Percentiles rank a stretch among this genome's conserved stretches.
Conservation (phyloP, 1,140 invertebrate genomes). For the Neodiprion fabricii region DNA sequence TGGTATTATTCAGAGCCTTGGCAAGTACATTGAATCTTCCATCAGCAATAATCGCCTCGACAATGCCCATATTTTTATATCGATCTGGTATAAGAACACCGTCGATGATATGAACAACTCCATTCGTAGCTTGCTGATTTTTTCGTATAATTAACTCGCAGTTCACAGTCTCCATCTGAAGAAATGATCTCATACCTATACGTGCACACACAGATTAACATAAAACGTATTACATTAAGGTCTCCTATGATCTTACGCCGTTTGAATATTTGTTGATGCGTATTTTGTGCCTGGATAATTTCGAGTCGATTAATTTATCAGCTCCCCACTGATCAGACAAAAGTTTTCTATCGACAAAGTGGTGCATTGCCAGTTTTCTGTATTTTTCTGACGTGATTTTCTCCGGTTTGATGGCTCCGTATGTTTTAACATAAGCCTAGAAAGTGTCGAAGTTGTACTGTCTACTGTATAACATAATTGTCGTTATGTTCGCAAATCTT, state of each 20-base stretch:
- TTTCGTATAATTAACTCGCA: slow-evolving; percentile 61
- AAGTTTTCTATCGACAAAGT: slow-evolving; percentile 52
- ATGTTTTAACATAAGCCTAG: slow-evolving; percentile 14
- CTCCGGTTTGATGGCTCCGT: neutral
- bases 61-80: slow-evolving; percentile 59
- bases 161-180: slow-evolving; percentile 65
- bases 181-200: slow-evolving; percentile 12
- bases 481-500: neutral
- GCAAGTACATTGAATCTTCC: slow-evolving; percentile 65
- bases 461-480: neutral
- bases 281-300: slow-evolving; percentile 45
- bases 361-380: slow-evolving; percentile 55
- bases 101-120: slow-evolving; percentile 74
- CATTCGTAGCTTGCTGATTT: slow-evolving; percentile 69
- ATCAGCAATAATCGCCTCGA: slow-evolving; percentile 60
- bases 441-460: too few relatives aligned
- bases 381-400: slow-evolving; percentile 26
- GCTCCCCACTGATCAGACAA: slow-evolving; percentile 53
- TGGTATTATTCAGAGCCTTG: slow-evolving; percentile 62
- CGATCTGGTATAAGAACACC: slow-evolving; percentile 68
- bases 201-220: slow-evolving; percentile 11
- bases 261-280: slow-evolving; percentile 61
- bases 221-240: neutral
- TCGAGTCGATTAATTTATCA: slow-evolving; percentile 48
- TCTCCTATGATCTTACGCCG: slow-evolving; percentile 44